Evolutionary conservation across 2,113 vertebrate genomes (phyloP).

Genomic region (Eira barbara): DNA sequence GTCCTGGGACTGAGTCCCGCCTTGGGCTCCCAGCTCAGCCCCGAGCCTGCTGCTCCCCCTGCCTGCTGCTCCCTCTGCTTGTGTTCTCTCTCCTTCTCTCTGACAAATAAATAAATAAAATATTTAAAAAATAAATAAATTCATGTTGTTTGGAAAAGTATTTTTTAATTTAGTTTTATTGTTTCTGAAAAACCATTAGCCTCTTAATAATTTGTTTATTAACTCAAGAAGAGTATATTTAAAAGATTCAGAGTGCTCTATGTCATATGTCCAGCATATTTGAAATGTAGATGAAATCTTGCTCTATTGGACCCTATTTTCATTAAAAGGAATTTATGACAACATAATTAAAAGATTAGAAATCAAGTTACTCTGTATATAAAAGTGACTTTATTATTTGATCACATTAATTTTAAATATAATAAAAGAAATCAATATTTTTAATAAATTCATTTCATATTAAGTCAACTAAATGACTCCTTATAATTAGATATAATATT

Average conservation of each 20-base stretch:
- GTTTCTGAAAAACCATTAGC: background rate
- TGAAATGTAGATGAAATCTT: background rate
- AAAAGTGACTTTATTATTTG: background rate
- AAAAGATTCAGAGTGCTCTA: background rate
- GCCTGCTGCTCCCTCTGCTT: too few species aligned
- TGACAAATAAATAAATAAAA: too few species aligned
- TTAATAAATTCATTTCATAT: slow-evolving; percentile 13
- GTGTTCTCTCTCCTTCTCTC: too few species aligned
- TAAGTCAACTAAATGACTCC: background rate
- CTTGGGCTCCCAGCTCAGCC: too few species aligned
- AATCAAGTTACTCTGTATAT: background rate
- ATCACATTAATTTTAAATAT: background rate
- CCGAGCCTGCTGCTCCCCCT: too few species aligned
- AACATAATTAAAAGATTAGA: background rate
- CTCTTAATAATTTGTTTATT: background rate
- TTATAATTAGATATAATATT: background rate
- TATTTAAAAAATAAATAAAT: background rate
- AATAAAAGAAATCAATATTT: background rate
- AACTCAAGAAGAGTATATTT: background rate
- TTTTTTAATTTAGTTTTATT: background rate
- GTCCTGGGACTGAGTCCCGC: too few species aligned
- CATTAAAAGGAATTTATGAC: background rate
- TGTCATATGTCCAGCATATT: background rate
- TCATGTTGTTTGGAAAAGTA: background rate
- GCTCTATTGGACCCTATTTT: background rate